Base-by-base conservation (phyloP, 2,113 vertebrate genomes). In the Copsychus sechellarum region DNA sequence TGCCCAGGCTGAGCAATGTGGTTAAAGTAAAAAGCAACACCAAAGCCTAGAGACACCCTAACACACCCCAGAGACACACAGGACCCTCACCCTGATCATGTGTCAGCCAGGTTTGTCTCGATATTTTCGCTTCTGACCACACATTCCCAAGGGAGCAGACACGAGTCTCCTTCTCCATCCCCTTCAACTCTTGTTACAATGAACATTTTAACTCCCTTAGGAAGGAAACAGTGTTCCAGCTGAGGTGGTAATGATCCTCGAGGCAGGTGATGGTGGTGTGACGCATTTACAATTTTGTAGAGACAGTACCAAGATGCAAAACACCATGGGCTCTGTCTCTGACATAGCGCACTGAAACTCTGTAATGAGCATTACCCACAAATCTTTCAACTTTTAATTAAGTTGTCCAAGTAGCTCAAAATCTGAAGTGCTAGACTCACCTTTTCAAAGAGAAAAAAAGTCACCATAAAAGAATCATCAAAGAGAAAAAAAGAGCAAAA, bases 221-320 rank as follows among this genome's bases (percentile, higher is more conserved):
- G 53, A 34, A 56, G 58, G 29, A 29, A 34, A 47, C 12, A 43
- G 36, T 16, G 19, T 1, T 81, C 47, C 66, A 50, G 60, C 34
- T 40, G 8, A 40, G 38, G 33, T 11, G 47, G 33, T 36, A 47
- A 33, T 15, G 40, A n/a, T 48, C 12, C 56, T 43, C 38, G 20
- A 47, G 36, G 51, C 40, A 36, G 26, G 57, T 34, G 51, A 51
- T 0, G 1, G 23, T 58, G 22, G 5, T 18, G 8, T 24, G 48
- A 38, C 12, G 25, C 7, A 7, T 17, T 25, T 60, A 12, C 6
- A 24, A 4, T 70, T 70, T 58, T 38, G 12, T 3, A 40, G 43
- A 76, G 43, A 69, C 25, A 54, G 11, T 2, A 38, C 14, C 0
- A 0, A 60, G 36, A 56, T 26, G 31, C 29, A 61, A 17, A 58